These are phyloP conservation scores for chimpanzee (Pan troglodytes) DNA, from an alignment of 2,113 vertebrate genomes.

Conservation along the genomic window NHGRI_mPanTro3-v2.1_pri NC_072414.2:27150001-27150500, in stretches of 20 bases:
- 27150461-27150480: too few relatives aligned
- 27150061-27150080: not conserved
- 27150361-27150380: too few relatives aligned
- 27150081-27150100: not conserved
- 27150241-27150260: not conserved
- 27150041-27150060: not conserved
- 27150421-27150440: too few relatives aligned
- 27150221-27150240: not conserved
- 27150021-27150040: not conserved
- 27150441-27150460: too few relatives aligned
- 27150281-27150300: too few relatives aligned
- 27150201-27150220: not conserved
- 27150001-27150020: not conserved
- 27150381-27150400: too few relatives aligned
- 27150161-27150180: not conserved
- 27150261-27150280: too few relatives aligned
- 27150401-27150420: too few relatives aligned
- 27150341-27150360: too few relatives aligned
- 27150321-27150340: too few relatives aligned
- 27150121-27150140: not conserved
- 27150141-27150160: not conserved
- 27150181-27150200: not conserved
- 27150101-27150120: not conserved
- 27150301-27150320: too few relatives aligned
- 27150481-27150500: too few relatives aligned